Evolutionary conservation across 2,113 vertebrate species (phyloP).

Genomic region (Athene cunicularia): DNA sequence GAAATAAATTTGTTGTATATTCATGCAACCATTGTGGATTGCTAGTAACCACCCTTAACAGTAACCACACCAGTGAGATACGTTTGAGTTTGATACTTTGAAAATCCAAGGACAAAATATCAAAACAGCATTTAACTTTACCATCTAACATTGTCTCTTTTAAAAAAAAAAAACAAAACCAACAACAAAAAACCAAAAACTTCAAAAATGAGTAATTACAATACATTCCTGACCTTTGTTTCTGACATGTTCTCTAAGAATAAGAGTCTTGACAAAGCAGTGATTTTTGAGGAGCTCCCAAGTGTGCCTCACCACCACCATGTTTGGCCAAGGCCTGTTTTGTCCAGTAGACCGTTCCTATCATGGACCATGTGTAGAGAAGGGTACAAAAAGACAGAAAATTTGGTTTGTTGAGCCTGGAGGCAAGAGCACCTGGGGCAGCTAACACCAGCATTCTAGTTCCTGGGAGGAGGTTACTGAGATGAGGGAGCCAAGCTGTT

Average conservation of each 20-base stretch:
- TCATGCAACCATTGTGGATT: background rate
- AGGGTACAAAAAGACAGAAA: background rate
- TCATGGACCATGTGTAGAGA: accelerated
- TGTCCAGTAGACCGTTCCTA: background rate
- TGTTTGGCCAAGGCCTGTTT: background rate
- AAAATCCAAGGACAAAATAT: background rate
- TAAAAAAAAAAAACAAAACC: too few relatives aligned
- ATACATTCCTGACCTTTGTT: background rate
- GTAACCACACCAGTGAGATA: background rate
- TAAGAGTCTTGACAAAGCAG: background rate
- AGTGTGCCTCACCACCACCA: background rate
- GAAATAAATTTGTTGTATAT: background rate
- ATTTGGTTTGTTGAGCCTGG: background rate
- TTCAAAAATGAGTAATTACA: background rate
- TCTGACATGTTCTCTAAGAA: background rate
- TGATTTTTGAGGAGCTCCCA: background rate
- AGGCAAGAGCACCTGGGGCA: background rate
- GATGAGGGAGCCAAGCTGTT: background rate
- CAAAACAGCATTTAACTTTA: background rate
- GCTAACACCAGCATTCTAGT: background rate
- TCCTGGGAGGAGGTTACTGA: background rate
- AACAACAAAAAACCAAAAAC: background rate
- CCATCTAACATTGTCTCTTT: too few relatives aligned
- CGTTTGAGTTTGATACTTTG: background rate
- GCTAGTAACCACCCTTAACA: background rate